A percentile compares a stretch with the other conserved stretches of the same genome.
phyloP scores from a whole-genome alignment of 2,113 vertebrate species.

The Scartelaos histophorus region DNA sequence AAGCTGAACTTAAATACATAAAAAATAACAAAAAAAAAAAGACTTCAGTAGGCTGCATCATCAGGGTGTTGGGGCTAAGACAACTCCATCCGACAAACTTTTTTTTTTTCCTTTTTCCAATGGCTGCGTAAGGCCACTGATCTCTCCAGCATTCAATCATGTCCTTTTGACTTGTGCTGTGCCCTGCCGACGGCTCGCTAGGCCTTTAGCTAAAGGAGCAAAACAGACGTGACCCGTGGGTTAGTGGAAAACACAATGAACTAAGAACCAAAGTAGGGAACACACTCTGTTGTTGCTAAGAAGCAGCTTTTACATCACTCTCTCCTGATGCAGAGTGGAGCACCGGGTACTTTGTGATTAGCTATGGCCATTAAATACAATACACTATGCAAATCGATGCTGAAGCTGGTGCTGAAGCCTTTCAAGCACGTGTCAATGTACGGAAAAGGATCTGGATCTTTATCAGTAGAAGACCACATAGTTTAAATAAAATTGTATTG shows the following conservation, averaged over 20 bases:
- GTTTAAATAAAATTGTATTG: too few species aligned
- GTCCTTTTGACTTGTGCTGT: constrained; percentile 41
- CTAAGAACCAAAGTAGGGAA: constrained; percentile 16
- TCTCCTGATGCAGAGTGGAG: constrained; percentile 16
- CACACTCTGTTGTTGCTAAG: not conserved
- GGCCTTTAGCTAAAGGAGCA: constrained; percentile 30
- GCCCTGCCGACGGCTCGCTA: constrained; percentile 39
- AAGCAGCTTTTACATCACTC: constrained; percentile 18
- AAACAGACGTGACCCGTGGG: constrained; percentile 45
- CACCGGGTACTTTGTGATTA: not conserved
- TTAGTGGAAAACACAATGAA: constrained; percentile 31
- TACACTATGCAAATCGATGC: too few species aligned
- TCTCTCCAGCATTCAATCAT: constrained; percentile 60
- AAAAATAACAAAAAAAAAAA: too few species aligned
- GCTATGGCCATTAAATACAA: not conserved
- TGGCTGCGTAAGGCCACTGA: constrained; percentile 32
- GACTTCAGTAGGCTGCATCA: not conserved
- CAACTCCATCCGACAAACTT: constrained; percentile 23
- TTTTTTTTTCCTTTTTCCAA: constrained; percentile 26
- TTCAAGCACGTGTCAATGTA: too few species aligned
- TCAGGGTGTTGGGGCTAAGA: not conserved
- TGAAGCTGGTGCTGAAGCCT: too few species aligned
- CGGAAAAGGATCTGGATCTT: too few species aligned
- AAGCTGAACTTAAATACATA: too few species aligned
- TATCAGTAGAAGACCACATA: too few species aligned